Evolutionary conservation across 2,113 vertebrate species (phyloP), one percentile per base, ranked within the genome.

Genomic region (Salvator merianae): DNA sequence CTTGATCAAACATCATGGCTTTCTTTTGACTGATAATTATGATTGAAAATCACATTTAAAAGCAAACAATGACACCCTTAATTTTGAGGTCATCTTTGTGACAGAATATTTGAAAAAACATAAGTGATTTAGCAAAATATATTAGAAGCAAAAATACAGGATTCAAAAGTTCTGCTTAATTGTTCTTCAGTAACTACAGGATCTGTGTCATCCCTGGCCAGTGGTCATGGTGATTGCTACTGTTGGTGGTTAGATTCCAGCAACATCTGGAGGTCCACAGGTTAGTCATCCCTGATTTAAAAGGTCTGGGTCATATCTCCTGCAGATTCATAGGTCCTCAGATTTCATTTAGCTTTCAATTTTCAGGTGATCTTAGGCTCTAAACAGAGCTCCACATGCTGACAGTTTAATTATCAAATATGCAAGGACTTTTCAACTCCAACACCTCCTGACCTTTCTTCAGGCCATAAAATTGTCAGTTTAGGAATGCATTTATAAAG

Each of bases 401-500:
- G 97, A 97, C 95, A 95, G 92, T 77, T 95, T 94, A 94, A 96
- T 95, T 88, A 90, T 92, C 86, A 68, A 90, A 94, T 91, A 91
- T 90, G 86, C 84, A 94, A 94, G 90, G 90, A 95, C 87, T 93
- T 93, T 95, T 91, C 91, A 94, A 93, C 87, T 86, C 93, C 85
- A 92, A 93, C 94, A 93, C 80, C 76, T 93, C 91, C 69, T 70
- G 87, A 88, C 90, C 93, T 85, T 93, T 68, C 88, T 87, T 50
- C 20, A 1, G 84, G 81, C 79, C 88, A 89, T 92, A 90, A 90
- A 90, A 88, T 90, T 77, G 59, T 88, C 87, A 90, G 89, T 95
- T 93, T 89, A 89, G 13, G 59, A 69, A 86, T 75, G 74, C 85
- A 80, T 91, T 90, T 88, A 86, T 81, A 59, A 86, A 79, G 34